Conservation (phyloP, 2,888 invertebrate species). For the Drosophila sordidula region DNA sequence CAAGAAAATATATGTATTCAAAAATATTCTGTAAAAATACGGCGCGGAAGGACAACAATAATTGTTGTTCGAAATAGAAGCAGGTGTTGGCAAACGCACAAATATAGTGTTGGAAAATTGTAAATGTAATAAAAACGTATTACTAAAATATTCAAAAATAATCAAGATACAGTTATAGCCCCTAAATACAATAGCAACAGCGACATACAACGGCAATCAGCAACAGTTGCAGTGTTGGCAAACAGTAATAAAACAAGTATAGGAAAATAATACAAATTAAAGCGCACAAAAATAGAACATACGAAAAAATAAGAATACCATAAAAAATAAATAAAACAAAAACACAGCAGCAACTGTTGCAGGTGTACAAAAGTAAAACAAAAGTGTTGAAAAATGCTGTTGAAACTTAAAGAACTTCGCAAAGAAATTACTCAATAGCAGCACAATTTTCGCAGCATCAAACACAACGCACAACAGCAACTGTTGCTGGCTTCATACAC, state of each 20-base stretch:
- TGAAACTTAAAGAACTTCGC: background rate
- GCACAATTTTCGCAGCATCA: conserved; percentile 1
- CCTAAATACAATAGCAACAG: background rate
- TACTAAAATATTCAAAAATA: background rate
- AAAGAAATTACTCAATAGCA: conserved; percentile 6
- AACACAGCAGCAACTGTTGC: background rate
- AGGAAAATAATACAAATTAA: background rate
- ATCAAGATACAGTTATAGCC: background rate
- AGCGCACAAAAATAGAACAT: background rate
- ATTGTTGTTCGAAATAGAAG: conserved; percentile 1
- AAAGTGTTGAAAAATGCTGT: background rate
- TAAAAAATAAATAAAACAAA: background rate
- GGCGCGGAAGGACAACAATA: background rate
- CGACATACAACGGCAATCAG: background rate
- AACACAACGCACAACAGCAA: conserved; percentile 14
- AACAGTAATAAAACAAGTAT: background rate
- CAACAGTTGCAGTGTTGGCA: background rate
- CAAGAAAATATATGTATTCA: background rate
- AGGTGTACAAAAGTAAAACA: background rate
- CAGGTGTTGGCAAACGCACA: conserved; percentile 1
- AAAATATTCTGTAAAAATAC: background rate
- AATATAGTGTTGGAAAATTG: background rate
- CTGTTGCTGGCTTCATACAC: conserved; percentile 25
- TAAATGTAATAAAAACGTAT: no score
- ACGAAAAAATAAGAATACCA: background rate